phyloP scores from a whole-genome alignment of 2,888 invertebrate species.

The Caenorhabditis sp. region DNA sequence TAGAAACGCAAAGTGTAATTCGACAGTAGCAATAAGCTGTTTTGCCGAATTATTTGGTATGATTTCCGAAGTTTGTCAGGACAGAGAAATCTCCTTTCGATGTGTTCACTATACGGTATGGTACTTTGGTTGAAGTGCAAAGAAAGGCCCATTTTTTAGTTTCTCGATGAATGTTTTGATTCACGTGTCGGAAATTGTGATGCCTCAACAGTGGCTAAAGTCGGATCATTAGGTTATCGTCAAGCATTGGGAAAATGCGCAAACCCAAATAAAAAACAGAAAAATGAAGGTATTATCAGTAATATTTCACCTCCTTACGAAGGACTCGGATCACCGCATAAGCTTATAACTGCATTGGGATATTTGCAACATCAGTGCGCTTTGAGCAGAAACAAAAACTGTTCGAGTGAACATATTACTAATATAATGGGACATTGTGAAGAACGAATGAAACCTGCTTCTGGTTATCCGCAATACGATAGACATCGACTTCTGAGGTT shows the following conservation, averaged over 20 bases:
- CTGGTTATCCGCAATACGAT: conserved; percentile 43
- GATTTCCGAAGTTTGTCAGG: conserved; percentile 51
- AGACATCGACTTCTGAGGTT: conserved; percentile 48
- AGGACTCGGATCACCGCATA: conserved; percentile 27
- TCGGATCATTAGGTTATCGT: conserved; percentile 38
- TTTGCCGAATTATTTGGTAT: conserved; percentile 51
- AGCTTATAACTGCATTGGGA: conserved; percentile 41
- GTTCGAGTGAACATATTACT: conserved; percentile 52
- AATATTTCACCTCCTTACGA: conserved; percentile 2
- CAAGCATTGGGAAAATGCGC: conserved; percentile 34
- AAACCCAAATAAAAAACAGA: conserved; percentile 13
- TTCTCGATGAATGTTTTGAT: conserved; percentile 47
- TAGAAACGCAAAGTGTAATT: conserved; percentile 51
- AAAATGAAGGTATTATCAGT: conserved; percentile 20
- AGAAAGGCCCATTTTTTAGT: conserved; percentile 26
- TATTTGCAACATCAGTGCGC: conserved; percentile 54
- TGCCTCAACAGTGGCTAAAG: conserved; percentile 36
- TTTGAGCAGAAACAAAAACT: conserved; percentile 47
- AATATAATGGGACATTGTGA: conserved; percentile 52
- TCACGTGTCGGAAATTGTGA: conserved; percentile 47
- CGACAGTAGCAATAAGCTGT: conserved; percentile 49
- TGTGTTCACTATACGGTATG: conserved; percentile 56
- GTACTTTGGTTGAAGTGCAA: neutral
- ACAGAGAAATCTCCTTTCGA: conserved; percentile 46
- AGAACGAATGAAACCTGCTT: conserved; percentile 46